Evolutionary conservation across 2,888 invertebrate genomes (phyloP).

Genomic region (Phyto melanocephala): DNA sequence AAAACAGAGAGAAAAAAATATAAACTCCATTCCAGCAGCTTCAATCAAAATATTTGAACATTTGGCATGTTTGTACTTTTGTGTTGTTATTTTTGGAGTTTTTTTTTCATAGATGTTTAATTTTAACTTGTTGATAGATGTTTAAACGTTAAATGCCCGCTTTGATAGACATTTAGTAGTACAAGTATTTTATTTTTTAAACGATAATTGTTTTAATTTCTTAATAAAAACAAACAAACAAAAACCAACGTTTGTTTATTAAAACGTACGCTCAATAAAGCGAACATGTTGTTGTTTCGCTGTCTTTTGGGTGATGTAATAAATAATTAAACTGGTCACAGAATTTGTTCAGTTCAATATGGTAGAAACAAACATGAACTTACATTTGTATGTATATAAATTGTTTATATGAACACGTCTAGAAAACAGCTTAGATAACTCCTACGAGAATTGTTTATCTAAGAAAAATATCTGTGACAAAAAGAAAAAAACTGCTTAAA

Average conservation of each 20-base stretch:
- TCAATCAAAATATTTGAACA: constrained; percentile 47
- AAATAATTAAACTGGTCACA: constrained; percentile 59
- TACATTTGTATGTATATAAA: background rate
- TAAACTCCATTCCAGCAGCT: constrained; percentile 13
- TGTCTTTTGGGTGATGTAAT: constrained; percentile 56
- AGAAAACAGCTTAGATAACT: constrained; percentile 43
- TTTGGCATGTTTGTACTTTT: constrained; percentile 52
- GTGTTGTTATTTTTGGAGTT: constrained; percentile 23
- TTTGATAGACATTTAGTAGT: constrained; percentile 56
- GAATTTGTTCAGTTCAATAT: constrained; percentile 55
- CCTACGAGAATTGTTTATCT: constrained; percentile 58
- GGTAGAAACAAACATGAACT: constrained; percentile 20
- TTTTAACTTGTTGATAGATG: constrained; percentile 51
- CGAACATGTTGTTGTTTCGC: constrained; percentile 3
- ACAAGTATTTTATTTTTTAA: constrained; percentile 42
- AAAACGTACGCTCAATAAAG: background rate
- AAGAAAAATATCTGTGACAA: too few species aligned
- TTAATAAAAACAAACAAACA: constrained; percentile 56
- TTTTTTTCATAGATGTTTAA: background rate
- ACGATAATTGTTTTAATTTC: constrained; percentile 63
- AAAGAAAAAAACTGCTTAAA: too few species aligned
- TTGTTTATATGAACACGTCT: background rate
- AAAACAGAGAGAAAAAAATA: background rate
- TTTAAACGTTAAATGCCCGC: constrained; percentile 54
- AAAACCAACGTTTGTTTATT: constrained; percentile 2